Base-by-base conservation (phyloP, 1,140 invertebrate genomes). In the Propsilocerus akamusi region DNA sequence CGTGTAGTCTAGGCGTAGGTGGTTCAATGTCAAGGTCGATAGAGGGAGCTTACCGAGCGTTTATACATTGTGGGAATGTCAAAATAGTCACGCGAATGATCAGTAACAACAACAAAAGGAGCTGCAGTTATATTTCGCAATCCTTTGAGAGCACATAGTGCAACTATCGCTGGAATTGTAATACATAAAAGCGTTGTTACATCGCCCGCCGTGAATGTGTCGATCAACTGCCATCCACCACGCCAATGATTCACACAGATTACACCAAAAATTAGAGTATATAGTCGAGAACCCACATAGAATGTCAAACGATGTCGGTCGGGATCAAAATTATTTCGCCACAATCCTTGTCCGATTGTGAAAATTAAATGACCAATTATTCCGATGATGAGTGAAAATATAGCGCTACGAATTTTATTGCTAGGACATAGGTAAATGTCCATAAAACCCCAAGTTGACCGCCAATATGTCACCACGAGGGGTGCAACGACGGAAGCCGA, bases 171-270 rank as follows among this genome's bases (percentile, higher is more conserved):
- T 4, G 80, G 71, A 2, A 71, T 58, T 0, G 76, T 76, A 0
- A 76, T 77, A 2, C 73, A 70, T 26, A 72, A 67, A 11, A 80
- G 68, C 17, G 76, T 74, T 49, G 66, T 63, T 1, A 73, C 63
- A 47, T 73, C 71, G 25, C 73, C 71, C 10, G 77, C 77, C 5
- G 80, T 81, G 57, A 79, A 77, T 52, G 76, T 65, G 58, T 87
- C 83, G 56, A 88, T 69, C 4, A 81, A 65, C 49, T 76, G 66
- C 85, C 85, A 91, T 7, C 81, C 74, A 0, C 86, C 86, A 1
- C 85, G 72, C 85, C 85, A 91, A 23, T 83, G 80, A 58, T 85
- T 87, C 6, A 89, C 84, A 58, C 84, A 87, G 26, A 77, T 77
- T 50, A 86, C 74, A 0, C 77, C 82, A 55, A 81, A 86, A 46